Conservation (phyloP, 2,113 vertebrate species). For the Limnothrissa miodon region DNA sequence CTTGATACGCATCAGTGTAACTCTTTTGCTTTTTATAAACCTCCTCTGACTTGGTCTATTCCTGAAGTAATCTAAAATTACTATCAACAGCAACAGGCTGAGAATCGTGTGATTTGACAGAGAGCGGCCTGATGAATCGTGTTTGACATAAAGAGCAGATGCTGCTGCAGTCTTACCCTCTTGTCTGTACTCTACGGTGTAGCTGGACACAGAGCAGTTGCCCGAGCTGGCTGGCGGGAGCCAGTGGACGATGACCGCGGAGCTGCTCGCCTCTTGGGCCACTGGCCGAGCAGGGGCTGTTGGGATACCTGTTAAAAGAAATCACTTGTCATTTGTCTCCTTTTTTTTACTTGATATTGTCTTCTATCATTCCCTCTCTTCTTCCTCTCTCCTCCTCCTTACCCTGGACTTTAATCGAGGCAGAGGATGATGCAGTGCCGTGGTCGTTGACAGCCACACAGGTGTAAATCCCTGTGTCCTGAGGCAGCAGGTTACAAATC, state of each 20-base stretch:
- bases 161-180: conserved; percentile 76
- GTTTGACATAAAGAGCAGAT: not conserved
- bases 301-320: conserved; percentile 78
- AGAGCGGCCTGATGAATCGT: not conserved
- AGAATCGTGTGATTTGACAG: not conserved
- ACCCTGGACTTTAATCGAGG: conserved; percentile 98
- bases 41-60: too few relatives aligned
- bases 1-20: too few relatives aligned
- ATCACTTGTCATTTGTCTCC: not conserved
- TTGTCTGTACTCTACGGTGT: conserved; percentile 93
- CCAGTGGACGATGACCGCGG: conserved; percentile 92
- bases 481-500: conserved; percentile 96
- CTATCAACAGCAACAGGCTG: not conserved
- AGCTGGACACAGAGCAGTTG: conserved; percentile 90
- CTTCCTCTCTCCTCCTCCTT: conserved; percentile 3
- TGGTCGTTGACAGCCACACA: conserved; percentile 91
- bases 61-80: too few relatives aligned
- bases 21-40: too few relatives aligned
- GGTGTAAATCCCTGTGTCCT: conserved; percentile 97
- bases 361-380: not conserved
- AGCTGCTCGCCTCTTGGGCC: conserved; percentile 92
- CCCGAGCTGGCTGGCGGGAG: conserved; percentile 86
- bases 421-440: conserved; percentile 85
- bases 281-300: conserved; percentile 89
- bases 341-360: not conserved